Evolutionary conservation across 2,888 invertebrate genomes (phyloP).

Genomic region (Automeris io): DNA sequence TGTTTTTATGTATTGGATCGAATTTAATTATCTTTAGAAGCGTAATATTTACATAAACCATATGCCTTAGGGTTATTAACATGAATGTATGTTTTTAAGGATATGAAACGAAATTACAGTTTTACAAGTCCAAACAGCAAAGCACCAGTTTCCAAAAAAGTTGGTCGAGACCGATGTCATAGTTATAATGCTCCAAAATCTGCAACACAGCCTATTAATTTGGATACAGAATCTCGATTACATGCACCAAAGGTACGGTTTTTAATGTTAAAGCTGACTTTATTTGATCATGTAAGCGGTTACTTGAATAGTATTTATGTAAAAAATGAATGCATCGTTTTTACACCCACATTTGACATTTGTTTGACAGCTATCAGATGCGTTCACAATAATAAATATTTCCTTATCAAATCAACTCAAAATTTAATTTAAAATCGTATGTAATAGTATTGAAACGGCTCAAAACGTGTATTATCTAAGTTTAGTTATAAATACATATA

Average conservation of each 20-base stretch:
- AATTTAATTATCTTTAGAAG: no score
- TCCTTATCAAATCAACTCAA: constrained; percentile 22
- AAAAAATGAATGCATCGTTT: constrained; percentile 4
- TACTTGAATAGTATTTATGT: background rate
- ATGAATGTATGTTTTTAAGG: constrained; percentile 36
- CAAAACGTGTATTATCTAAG: constrained; percentile 5
- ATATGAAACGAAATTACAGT: constrained; percentile 54
- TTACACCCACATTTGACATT: constrained; percentile 17
- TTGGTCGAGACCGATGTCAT: constrained; percentile 59
- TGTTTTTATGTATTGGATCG: no score
- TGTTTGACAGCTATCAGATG: constrained; percentile 31
- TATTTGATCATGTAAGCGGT: background rate
- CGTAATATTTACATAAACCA: no score
- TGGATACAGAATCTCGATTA: constrained; percentile 18
- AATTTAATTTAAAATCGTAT: constrained; percentile 16
- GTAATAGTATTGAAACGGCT: constrained; percentile 16
- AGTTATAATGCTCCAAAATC: constrained; percentile 49
- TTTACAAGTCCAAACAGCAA: constrained; percentile 50
- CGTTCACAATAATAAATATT: constrained; percentile 46
- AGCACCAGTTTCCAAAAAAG: constrained; percentile 39
- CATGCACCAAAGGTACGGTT: constrained; percentile 41
- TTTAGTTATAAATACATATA: constrained; percentile 4
- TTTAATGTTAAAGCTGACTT: background rate
- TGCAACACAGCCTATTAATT: constrained; percentile 15
- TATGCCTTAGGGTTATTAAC: no score